A percentile compares a stretch with the other conserved stretches of the same genome.
phyloP scores from a whole-genome alignment of 2,888 invertebrate genomes.

The Lasioglossum leucozonium region DNA sequence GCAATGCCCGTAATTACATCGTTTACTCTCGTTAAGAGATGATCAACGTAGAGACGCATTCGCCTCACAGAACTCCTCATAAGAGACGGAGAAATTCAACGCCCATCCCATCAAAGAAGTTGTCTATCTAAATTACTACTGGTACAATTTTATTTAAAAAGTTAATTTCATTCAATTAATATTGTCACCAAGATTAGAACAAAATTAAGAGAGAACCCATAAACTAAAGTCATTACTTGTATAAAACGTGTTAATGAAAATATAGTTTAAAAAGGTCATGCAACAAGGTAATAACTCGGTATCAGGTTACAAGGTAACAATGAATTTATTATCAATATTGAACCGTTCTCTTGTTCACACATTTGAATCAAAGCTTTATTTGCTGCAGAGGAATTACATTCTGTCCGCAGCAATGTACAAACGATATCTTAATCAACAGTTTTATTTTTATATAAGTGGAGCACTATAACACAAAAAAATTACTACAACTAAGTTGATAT shows the following conservation, averaged over 20 bases:
- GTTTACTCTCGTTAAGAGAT: constrained; percentile 62
- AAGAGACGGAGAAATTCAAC: constrained; percentile 37
- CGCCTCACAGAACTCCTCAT: constrained; percentile 28
- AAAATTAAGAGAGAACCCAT: background rate
- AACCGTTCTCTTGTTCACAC: constrained; percentile 3
- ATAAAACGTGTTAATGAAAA: background rate
- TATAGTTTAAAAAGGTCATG: background rate
- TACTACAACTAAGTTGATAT: constrained; percentile 15
- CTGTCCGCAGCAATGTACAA: constrained; percentile 35
- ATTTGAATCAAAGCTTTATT: constrained; percentile 34
- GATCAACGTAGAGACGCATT: constrained; percentile 43
- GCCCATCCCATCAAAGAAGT: background rate
- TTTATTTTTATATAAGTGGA: constrained; percentile 6
- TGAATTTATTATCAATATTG: constrained; percentile 48
- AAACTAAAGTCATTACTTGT: background rate
- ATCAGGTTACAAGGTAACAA: constrained; percentile 44
- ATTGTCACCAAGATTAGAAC: background rate
- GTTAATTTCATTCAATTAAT: background rate
- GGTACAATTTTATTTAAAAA: background rate
- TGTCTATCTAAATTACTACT: background rate
- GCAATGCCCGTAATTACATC: constrained; percentile 55
- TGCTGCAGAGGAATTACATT: constrained; percentile 48
- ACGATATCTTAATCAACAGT: background rate
- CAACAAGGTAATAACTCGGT: constrained; percentile 47
- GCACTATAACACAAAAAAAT: background rate